Evolutionary conservation across 2,797 vertebrate genomes (phyloP), one percentile per base, ranked within the genome.

Genomic region (Clarias platycephalus): DNA sequence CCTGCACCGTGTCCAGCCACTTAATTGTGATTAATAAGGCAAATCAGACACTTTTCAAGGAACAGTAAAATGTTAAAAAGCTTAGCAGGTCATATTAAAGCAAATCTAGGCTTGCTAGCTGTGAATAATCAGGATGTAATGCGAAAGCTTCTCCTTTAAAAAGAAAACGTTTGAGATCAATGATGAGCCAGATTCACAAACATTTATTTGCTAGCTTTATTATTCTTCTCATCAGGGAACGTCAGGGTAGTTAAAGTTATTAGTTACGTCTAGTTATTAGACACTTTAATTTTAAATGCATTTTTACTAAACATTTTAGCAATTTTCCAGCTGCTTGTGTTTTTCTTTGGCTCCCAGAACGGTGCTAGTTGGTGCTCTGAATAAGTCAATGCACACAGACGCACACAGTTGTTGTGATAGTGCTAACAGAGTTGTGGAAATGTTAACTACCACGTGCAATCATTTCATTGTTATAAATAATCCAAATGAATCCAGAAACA

Each of bases 1-100:
- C 37, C 75, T 71, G 1, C 28, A n/a, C 66, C 28, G 2, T 37
- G 44, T 31, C 16, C 34, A 60, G 0, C 3, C 10, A n/a, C n/a
- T 62, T 40, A 76, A 80, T 1, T 57, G 22, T 72, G 72, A 80
- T 72, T 44, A 84, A 80, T 63, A 37, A 70, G 72, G 64, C 40
- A 63, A n/a, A 71, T n/a, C 26, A 72, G 74, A 63, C 28, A 62
- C 24, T 3, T 37, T 34, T 10, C 0, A 5, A 26, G 8, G 20
- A 49, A 20, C 18, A 68, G 57, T 16, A 49, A 49, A 79, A 49
- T 49, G 63, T 40, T 18, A 58, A 66, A 70, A 76, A 58, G 66
- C 66, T 22, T 34, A 34, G 16, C 34, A 34, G 15, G 68, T 12
- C 0, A 71, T 71, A 44, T n/a, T 6, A 15, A n/a, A 31, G 26